Evolutionary conservation across 2,888 invertebrate genomes (phyloP).

Genomic region (Esperia sulphurella): DNA sequence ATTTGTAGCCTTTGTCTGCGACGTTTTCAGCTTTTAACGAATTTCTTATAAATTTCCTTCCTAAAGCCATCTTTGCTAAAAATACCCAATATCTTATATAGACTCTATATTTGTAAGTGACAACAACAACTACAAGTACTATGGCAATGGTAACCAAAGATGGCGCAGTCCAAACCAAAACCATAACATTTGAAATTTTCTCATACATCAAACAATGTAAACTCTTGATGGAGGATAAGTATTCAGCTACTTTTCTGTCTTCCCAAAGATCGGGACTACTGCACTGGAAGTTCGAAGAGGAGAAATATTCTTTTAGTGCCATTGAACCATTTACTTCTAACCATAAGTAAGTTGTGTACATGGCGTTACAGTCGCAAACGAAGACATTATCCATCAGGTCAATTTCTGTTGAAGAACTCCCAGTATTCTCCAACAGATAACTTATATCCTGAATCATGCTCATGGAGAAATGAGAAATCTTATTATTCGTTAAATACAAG

Average conservation of each 20-base stretch:
- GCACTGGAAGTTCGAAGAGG: conserved; percentile 54
- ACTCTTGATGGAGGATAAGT: conserved; percentile 55
- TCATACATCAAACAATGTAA: conserved; percentile 59
- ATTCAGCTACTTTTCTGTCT: conserved; percentile 57
- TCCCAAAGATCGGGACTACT: conserved; percentile 70
- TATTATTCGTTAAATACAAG: conserved; percentile 72
- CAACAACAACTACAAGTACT: conserved; percentile 36
- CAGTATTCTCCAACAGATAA: conserved; percentile 53
- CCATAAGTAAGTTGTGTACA: conserved; percentile 65
- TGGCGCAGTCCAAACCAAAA: conserved; percentile 62
- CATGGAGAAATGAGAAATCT: conserved; percentile 73
- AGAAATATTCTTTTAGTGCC: conserved; percentile 49
- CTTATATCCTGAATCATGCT: conserved; percentile 79
- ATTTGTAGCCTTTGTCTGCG: conserved; percentile 55
- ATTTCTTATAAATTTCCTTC: conserved; percentile 54
- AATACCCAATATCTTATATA: conserved; percentile 79
- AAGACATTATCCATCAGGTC: conserved; percentile 76
- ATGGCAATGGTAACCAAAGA: conserved; percentile 53
- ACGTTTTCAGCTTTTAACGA: conserved; percentile 23
- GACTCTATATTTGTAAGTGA: conserved; percentile 63
- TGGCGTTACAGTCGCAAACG: conserved; percentile 72
- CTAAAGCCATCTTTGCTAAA: conserved; percentile 72
- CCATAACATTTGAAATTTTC: conserved; percentile 55
- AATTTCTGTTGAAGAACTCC: conserved; percentile 43
- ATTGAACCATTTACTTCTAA: conserved; percentile 53